Evolutionary conservation across 1,140 invertebrate genomes (phyloP).

Genomic region (Camponotus vicinus): DNA sequence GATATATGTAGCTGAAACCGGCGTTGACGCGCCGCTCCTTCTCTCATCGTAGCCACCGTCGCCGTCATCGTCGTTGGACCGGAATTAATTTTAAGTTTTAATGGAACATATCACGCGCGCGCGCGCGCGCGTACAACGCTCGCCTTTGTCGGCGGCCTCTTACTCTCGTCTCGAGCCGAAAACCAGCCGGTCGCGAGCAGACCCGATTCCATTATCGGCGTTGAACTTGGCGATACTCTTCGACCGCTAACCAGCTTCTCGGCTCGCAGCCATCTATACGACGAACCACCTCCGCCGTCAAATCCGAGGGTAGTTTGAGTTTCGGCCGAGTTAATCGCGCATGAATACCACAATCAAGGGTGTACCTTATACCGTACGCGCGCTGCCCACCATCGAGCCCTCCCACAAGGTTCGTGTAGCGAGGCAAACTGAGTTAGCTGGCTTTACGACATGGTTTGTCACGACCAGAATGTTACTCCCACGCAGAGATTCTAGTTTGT

Average conservation of each 20-base stretch:
- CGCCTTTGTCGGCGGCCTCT: conserved; percentile 80
- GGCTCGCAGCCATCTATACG: conserved; percentile 33
- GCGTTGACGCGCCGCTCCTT: conserved; percentile 75
- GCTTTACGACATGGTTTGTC: conserved; percentile 55
- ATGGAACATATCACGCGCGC: conserved; percentile 78
- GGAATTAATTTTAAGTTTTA: conserved; percentile 85
- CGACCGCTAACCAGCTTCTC: conserved; percentile 57
- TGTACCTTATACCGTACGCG: conserved; percentile 47
- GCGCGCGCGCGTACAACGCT: background rate
- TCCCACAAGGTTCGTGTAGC: conserved; percentile 13
- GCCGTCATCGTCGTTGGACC: conserved; percentile 57
- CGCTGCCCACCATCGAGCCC: conserved; percentile 48
- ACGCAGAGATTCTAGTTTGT: background rate
- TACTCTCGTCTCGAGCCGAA: conserved; percentile 34
- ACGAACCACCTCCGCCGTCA: conserved; percentile 38
- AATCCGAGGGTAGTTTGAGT: conserved; percentile 66
- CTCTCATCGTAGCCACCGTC: conserved; percentile 43
- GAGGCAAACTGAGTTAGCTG: conserved; percentile 54
- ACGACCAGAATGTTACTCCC: conserved; percentile 26
- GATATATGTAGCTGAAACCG: conserved; percentile 63
- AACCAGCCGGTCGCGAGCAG: conserved; percentile 57
- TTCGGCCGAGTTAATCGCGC: conserved; percentile 70
- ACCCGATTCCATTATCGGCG: conserved; percentile 80
- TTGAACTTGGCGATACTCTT: conserved; percentile 77
- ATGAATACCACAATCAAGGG: conserved; percentile 75